Conservation (phyloP, 2,888 invertebrate species). For the Sipha maydis region DNA sequence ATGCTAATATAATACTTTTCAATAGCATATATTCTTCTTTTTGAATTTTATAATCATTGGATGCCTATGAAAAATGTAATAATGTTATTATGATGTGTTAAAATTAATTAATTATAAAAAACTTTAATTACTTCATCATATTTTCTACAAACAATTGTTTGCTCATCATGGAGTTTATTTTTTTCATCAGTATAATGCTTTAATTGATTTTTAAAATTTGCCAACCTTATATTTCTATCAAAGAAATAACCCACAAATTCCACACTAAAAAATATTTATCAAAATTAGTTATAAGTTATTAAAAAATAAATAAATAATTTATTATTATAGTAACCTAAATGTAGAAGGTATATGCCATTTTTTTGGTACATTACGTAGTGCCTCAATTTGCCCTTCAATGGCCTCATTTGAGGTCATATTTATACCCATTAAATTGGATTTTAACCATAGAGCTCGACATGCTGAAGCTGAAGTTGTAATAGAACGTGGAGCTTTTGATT, state of each 20-base stretch:
- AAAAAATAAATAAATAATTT: neutral
- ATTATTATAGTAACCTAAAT: constrained; percentile 70
- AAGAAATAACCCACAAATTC: constrained; percentile 95
- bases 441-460: constrained; percentile 81
- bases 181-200: constrained; percentile 80
- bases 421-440: constrained; percentile 91
- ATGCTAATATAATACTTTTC: constrained; percentile 73
- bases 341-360: constrained; percentile 96
- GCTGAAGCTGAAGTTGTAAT: constrained; percentile 91
- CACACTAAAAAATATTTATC: constrained; percentile 71
- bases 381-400: constrained; percentile 84
- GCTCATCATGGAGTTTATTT: constrained; percentile 79
- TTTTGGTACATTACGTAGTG: constrained; percentile 85
- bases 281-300: neutral
- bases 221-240: constrained; percentile 85
- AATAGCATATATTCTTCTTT: constrained; percentile 67
- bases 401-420: constrained; percentile 83
- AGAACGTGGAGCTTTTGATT: constrained; percentile 92
- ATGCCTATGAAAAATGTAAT: constrained; percentile 41
- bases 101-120: constrained; percentile 30
- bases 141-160: constrained; percentile 78
- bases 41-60: constrained; percentile 27
- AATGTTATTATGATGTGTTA: constrained; percentile 13
- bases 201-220: constrained; percentile 80
- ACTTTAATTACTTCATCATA: constrained; percentile 69